Conservation (phyloP, 2,797 vertebrate genomes). For the Anguilla marmorata region DNA sequence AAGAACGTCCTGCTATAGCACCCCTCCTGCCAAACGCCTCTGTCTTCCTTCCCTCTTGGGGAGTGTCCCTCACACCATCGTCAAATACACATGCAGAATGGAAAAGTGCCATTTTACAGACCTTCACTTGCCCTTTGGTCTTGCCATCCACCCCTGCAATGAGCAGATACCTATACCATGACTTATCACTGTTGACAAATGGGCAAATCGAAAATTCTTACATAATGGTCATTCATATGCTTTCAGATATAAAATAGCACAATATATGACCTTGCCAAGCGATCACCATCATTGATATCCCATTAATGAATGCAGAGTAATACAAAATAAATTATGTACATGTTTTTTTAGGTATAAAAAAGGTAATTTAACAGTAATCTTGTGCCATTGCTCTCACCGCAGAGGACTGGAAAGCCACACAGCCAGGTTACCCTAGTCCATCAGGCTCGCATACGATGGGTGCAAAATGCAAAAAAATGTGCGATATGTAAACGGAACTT, state of each 20-base stretch:
- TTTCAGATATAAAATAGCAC: neutral
- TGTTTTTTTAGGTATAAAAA: neutral
- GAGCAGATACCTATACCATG: neutral
- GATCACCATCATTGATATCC: neutral
- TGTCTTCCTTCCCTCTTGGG: slow-evolving; percentile 18
- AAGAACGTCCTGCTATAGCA: slow-evolving; percentile 2
- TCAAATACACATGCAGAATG: slow-evolving; percentile 9
- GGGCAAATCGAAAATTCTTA: neutral
- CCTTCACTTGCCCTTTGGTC: slow-evolving; percentile 12
- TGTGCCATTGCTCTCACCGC: neutral
- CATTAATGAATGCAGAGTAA: neutral
- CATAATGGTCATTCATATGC: neutral
- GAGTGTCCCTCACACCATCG: neutral
- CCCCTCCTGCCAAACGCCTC: slow-evolving; percentile 10
- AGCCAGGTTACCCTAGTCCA: neutral
- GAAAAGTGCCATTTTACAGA: slow-evolving; percentile 19
- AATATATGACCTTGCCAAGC: neutral
- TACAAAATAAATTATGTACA: neutral
- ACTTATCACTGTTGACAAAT: neutral
- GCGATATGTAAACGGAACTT: neutral
- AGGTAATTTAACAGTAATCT: neutral
- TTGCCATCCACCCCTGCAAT: slow-evolving; percentile 4
- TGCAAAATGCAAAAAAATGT: slow-evolving; percentile 3
- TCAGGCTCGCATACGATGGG: neutral
- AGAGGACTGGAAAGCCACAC: neutral